A percentile compares a stretch with the other conserved stretches of the same genome.
Evolutionary conservation across 2,797 vertebrate genomes (phyloP).

Genomic region (Phoxinus dragarum): DNA sequence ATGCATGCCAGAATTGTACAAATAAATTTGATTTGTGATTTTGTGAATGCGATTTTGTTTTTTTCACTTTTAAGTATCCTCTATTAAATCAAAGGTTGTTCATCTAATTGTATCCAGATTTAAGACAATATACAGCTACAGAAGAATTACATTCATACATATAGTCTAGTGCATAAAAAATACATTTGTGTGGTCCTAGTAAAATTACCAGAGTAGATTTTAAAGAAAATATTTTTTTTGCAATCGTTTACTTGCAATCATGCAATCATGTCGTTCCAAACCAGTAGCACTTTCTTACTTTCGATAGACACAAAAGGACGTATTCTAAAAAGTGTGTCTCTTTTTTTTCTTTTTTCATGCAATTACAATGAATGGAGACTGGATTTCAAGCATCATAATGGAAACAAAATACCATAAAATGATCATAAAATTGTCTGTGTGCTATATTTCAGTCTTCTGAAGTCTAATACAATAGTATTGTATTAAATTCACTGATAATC

Average conservation of each 20-base stretch:
- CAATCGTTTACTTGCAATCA: background rate
- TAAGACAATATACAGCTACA: background rate
- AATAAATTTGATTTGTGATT: background rate
- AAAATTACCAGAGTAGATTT: background rate
- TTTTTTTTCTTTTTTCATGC: background rate
- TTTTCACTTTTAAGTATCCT: background rate
- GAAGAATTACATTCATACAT: background rate
- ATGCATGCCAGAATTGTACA: background rate
- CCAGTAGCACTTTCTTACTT: background rate
- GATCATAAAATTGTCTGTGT: background rate
- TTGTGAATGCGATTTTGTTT: background rate
- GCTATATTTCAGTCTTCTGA: background rate
- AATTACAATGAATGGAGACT: background rate
- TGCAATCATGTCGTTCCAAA: background rate
- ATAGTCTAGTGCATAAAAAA: background rate
- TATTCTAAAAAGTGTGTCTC: background rate
- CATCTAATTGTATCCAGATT: background rate
- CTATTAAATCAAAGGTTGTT: background rate
- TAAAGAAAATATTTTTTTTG: background rate
- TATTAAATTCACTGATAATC: background rate
- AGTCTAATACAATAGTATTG: background rate
- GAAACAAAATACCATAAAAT: conserved; percentile 9
- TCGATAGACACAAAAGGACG: background rate
- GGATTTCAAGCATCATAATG: background rate
- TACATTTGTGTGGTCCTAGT: background rate